phyloP scores from a whole-genome alignment of 2,797 vertebrate genomes.

The Staurois parvus region DNA sequence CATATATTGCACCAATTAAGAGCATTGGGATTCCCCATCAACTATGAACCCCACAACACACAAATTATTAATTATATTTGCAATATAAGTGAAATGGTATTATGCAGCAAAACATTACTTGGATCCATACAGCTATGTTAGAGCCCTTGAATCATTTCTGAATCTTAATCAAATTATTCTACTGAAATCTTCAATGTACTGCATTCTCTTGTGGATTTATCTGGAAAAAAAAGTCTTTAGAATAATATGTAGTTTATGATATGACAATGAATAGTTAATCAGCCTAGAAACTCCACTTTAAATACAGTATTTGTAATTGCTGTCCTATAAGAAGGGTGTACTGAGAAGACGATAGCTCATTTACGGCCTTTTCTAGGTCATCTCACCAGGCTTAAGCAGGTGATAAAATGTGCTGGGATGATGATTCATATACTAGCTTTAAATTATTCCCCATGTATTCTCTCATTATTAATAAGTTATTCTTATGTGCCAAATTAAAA shows the following conservation, averaged over 20 bases:
- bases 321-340: neutral
- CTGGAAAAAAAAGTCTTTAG: neutral
- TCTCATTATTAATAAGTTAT: neutral
- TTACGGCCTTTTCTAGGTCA: slow-evolving; percentile 22
- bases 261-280: neutral
- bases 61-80: too few species aligned
- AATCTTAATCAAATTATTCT: neutral
- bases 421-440: slow-evolving; percentile 1
- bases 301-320: neutral
- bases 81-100: neutral
- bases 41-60: too few species aligned
- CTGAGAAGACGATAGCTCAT: neutral
- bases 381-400: slow-evolving; percentile 16
- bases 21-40: too few species aligned
- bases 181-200: neutral
- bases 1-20: too few species aligned
- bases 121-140: neutral
- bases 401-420: neutral
- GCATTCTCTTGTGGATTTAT: neutral
- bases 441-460: neutral
- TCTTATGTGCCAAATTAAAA: neutral
- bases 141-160: neutral
- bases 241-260: neutral
- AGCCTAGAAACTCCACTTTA: neutral
- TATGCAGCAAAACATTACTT: neutral